Evolutionary conservation across 1,140 invertebrate genomes (phyloP).

Genomic region (Penaeus japonicus): DNA sequence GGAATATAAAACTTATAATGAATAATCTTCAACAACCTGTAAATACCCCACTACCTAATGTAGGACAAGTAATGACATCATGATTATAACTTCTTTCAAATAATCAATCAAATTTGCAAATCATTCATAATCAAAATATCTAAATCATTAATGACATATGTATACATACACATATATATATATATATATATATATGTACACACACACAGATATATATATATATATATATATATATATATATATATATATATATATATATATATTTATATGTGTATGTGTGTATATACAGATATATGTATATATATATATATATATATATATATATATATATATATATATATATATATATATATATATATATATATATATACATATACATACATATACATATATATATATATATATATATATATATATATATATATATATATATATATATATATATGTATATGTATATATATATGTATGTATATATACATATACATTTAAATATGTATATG

Average conservation of each 20-base stretch:
- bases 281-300: background rate
- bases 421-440: constrained; percentile 4
- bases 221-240: background rate
- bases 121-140: no score
- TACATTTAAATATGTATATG: background rate
- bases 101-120: no score
- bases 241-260: background rate
- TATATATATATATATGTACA: background rate
- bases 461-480: background rate
- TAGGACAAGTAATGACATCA: no score
- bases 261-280: background rate
- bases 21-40: no score
- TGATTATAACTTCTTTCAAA: no score
- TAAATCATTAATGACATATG: no score
- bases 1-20: no score
- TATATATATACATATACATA: background rate
- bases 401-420: constrained; percentile 13
- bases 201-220: background rate
- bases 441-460: background rate
- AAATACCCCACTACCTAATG: no score
- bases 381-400: background rate
- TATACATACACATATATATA: background rate
- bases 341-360: background rate
- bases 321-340: constrained; percentile 4
- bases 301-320: constrained; percentile 9